phyloP scores from a whole-genome alignment of 2,888 invertebrate genomes.

The Drosophila koepferae region DNA sequence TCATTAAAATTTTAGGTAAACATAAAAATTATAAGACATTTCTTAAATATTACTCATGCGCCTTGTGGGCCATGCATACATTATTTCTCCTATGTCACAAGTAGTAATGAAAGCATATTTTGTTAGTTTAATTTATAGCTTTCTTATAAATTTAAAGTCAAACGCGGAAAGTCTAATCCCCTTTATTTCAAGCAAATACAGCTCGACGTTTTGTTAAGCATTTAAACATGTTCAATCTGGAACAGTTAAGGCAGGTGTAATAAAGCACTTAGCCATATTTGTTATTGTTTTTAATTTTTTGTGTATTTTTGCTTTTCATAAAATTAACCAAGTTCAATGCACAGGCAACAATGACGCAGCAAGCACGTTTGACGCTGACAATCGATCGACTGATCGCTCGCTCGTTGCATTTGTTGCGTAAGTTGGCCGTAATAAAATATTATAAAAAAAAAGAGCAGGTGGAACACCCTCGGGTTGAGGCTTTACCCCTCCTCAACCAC shows the following conservation, averaged over 20 bases:
- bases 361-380: slow-evolving; percentile 34
- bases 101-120: background rate
- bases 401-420: slow-evolving; percentile 66
- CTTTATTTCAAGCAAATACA: background rate
- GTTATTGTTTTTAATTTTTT: slow-evolving; percentile 1
- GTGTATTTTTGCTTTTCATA: slow-evolving; percentile 1
- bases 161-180: background rate
- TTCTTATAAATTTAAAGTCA: background rate
- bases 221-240: slow-evolving; percentile 5
- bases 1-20: background rate
- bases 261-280: slow-evolving; percentile 2
- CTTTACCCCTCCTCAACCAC: slow-evolving; percentile 11
- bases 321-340: slow-evolving; percentile 66
- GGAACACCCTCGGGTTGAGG: background rate
- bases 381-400: slow-evolving; percentile 41
- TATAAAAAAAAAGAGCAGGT: background rate
- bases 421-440: slow-evolving; percentile 20
- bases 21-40: background rate
- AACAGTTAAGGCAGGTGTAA: background rate
- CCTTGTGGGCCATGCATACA: too few relatives aligned
- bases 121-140: background rate
- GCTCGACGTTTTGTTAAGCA: background rate
- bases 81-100: background rate
- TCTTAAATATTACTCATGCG: slow-evolving; percentile 6
- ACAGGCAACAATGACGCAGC: slow-evolving; percentile 66